A percentile compares a stretch with the other conserved stretches of the same genome.
Evolutionary conservation across 2,888 invertebrate genomes (phyloP).

Genomic region (Apodemia duryi): DNA sequence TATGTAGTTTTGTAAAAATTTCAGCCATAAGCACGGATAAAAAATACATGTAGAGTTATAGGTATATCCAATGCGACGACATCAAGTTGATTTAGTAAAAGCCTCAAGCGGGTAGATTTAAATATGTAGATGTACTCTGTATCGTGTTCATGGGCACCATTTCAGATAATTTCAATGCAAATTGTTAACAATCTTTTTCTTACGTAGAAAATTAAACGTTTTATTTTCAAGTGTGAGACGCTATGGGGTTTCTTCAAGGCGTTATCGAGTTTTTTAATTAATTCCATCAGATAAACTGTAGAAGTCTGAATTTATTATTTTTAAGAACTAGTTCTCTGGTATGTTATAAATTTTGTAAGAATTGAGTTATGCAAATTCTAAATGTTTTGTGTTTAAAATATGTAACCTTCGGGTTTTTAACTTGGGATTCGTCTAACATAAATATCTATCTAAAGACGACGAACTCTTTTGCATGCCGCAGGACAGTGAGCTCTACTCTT

Average conservation of each 20-base stretch:
- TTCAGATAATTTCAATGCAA: slow-evolving; percentile 43
- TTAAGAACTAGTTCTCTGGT: not conserved
- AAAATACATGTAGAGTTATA: not conserved
- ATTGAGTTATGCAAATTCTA: too few species aligned
- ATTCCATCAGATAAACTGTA: not conserved
- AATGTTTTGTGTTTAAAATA: too few species aligned
- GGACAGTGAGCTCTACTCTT: too few species aligned
- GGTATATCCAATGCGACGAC: slow-evolving; percentile 16
- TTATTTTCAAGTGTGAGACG: slow-evolving; percentile 21
- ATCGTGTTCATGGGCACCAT: slow-evolving; percentile 32
- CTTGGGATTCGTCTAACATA: too few species aligned
- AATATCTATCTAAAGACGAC: too few species aligned
- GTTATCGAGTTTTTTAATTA: slow-evolving; percentile 11
- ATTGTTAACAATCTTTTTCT: slow-evolving; percentile 34
- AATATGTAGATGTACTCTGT: slow-evolving; percentile 35
- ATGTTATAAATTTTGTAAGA: not conserved
- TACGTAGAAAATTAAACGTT: slow-evolving; percentile 20
- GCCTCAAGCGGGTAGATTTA: slow-evolving; percentile 33
- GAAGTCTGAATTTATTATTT: not conserved
- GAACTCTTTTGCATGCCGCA: too few species aligned
- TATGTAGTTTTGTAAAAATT: not conserved
- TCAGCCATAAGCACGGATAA: not conserved
- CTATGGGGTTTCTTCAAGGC: slow-evolving; percentile 5
- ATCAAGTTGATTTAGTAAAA: slow-evolving; percentile 37
- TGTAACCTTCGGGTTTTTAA: too few species aligned